Conservation (phyloP, 1,140 invertebrate species). For the Pantala flavescens region DNA sequence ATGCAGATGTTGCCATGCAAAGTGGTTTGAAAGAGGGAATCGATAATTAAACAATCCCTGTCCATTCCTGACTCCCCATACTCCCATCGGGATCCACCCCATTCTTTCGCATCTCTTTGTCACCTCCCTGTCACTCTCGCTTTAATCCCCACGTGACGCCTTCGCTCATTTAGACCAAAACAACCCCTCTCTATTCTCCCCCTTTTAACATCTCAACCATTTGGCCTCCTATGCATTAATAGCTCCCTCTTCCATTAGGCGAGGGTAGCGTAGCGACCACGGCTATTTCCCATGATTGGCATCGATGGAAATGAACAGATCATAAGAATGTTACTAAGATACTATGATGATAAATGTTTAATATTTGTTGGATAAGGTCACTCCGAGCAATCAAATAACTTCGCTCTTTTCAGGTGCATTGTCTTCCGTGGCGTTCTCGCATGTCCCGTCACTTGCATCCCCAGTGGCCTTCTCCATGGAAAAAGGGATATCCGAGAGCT, state of each 20-base stretch:
- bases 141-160: constrained; percentile 7
- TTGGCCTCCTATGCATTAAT: constrained; percentile 1
- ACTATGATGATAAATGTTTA: too few species aligned
- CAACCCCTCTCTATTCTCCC: not conserved
- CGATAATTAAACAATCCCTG: constrained; percentile 9
- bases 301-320: not conserved
- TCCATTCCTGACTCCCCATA: not conserved
- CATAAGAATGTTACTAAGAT: too few species aligned
- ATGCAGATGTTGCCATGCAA: constrained; percentile 8
- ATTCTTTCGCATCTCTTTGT: constrained; percentile 6
- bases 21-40: constrained; percentile 5
- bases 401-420: too few species aligned
- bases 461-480: not conserved
- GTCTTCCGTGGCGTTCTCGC: not conserved
- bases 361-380: too few species aligned
- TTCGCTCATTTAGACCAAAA: not conserved
- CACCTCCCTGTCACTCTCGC: not conserved
- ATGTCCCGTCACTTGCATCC: not conserved
- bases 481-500: not conserved
- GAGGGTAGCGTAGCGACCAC: not conserved
- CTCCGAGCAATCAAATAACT: too few species aligned
- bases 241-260: not conserved
- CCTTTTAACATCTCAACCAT: not conserved
- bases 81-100: constrained; percentile 1
- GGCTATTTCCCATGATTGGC: not conserved